Percentiles rank a stretch among this genome's conserved stretches.
Conservation (phyloP, 2,113 vertebrate genomes). For the Epinephelus moara region DNA sequence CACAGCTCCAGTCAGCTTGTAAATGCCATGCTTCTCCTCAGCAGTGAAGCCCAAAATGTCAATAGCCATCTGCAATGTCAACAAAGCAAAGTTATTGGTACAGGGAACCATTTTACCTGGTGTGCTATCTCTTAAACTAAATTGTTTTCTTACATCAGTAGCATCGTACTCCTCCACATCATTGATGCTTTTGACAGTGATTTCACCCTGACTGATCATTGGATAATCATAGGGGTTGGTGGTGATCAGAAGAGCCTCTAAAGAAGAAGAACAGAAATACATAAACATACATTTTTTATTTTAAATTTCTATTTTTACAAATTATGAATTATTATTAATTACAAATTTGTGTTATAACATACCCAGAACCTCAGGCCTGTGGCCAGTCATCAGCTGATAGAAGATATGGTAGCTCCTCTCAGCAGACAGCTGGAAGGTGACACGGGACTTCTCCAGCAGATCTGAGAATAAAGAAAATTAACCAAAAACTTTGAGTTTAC, state of each 20-base stretch:
- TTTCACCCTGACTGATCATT: slow-evolving; percentile 80
- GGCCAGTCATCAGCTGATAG: slow-evolving; percentile 84
- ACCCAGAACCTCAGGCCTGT: slow-evolving; percentile 83
- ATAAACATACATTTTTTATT: background rate
- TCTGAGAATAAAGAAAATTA: slow-evolving; percentile 36
- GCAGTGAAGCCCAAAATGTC: no score
- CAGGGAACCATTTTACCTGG: no score
- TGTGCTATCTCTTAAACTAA: no score
- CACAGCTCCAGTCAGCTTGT: no score
- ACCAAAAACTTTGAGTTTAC: background rate
- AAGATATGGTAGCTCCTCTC: slow-evolving; percentile 87
- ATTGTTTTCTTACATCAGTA: slow-evolving; percentile 68
- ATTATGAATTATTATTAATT: no score
- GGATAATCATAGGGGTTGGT: slow-evolving; percentile 80
- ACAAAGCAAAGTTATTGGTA: no score
- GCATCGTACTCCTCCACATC: slow-evolving; percentile 72
- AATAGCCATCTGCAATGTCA: no score
- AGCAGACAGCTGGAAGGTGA: slow-evolving; percentile 83
- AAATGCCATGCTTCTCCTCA: no score
- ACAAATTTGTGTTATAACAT: background rate
- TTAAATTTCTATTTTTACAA: no score
- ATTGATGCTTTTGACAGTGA: slow-evolving; percentile 78
- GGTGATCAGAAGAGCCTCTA: slow-evolving; percentile 79
- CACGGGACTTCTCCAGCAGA: slow-evolving; percentile 81
- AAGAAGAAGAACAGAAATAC: slow-evolving; percentile 13